Conservation (phyloP, 2,888 invertebrate species). For the Ichneumoninae sp. region DNA sequence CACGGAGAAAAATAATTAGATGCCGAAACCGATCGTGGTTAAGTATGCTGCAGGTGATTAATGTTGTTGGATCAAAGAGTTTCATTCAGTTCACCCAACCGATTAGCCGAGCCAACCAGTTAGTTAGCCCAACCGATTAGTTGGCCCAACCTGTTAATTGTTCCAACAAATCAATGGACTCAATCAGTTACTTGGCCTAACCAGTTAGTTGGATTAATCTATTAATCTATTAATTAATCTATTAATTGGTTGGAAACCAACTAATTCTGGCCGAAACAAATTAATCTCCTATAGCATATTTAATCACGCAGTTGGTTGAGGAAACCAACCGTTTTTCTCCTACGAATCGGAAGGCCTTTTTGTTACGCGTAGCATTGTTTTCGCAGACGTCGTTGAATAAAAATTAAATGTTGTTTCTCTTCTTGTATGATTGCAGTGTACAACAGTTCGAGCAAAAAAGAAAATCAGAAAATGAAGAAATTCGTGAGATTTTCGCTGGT, state of each 20-base stretch:
- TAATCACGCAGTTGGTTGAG: too few relatives aligned
- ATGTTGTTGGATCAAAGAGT: conserved; percentile 23
- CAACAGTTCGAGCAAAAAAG: not conserved
- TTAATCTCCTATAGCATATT: too few relatives aligned
- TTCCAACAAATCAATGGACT: too few relatives aligned
- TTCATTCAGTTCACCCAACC: not conserved
- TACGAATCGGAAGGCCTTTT: not conserved
- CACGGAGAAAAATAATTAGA: not conserved
- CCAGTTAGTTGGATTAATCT: too few relatives aligned
- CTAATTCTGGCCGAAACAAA: too few relatives aligned
- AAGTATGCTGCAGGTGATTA: not conserved
- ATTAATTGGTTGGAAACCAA: too few relatives aligned
- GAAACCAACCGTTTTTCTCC: not conserved
- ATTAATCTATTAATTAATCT: too few relatives aligned
- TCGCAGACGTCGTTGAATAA: not conserved
- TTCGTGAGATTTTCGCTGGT: conserved; percentile 52
- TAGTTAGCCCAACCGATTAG: too few relatives aligned
- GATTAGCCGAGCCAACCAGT: too few relatives aligned
- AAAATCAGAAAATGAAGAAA: conserved; percentile 59
- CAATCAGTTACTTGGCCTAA: too few relatives aligned
- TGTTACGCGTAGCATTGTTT: not conserved
- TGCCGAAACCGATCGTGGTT: not conserved
- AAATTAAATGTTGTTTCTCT: conserved; percentile 12
- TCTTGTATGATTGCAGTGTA: conserved; percentile 61
- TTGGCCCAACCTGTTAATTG: too few relatives aligned